A percentile compares a stretch with the other conserved stretches of the same genome.
Evolutionary conservation across 2,113 vertebrate species (phyloP).

Genomic region (Macheiramphus alcinus): DNA sequence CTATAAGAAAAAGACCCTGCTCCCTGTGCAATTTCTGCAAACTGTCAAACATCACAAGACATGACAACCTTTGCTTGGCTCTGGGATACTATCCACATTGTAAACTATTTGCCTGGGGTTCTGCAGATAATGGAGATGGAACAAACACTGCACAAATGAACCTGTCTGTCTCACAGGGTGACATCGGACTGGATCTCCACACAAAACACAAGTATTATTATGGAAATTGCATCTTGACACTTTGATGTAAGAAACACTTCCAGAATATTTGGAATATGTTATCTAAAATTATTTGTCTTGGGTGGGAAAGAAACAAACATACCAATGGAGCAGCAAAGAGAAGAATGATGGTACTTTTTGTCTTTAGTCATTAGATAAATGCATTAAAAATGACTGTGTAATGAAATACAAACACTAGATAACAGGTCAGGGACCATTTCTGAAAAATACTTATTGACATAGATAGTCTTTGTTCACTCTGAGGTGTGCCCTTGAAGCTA

Average conservation of each 20-base stretch:
- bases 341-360: not conserved
- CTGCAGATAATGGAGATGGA: slow-evolving; percentile 52
- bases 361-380: not conserved
- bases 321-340: not conserved
- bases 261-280: not conserved
- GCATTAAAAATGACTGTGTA: not conserved
- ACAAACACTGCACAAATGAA: slow-evolving; percentile 51
- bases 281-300: slow-evolving; percentile 16
- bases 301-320: not conserved
- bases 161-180: slow-evolving; percentile 30
- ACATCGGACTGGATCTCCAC: slow-evolving; percentile 16
- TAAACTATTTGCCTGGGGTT: slow-evolving; percentile 44
- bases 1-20: not conserved
- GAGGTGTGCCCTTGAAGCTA: not conserved
- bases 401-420: not conserved
- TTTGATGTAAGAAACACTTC: not conserved
- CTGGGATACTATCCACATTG: not conserved
- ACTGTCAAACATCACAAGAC: slow-evolving; percentile 45
- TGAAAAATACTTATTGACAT: not conserved
- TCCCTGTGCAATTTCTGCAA: slow-evolving; percentile 52
- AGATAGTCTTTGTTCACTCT: not conserved
- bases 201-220: not conserved
- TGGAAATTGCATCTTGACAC: slow-evolving; percentile 27
- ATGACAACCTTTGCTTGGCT: slow-evolving; percentile 44
- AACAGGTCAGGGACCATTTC: not conserved